These are phyloP conservation scores for Saturnia japonica DNA, from an alignment of 2,888 invertebrate species.

Conservation along the genomic window DNA sequence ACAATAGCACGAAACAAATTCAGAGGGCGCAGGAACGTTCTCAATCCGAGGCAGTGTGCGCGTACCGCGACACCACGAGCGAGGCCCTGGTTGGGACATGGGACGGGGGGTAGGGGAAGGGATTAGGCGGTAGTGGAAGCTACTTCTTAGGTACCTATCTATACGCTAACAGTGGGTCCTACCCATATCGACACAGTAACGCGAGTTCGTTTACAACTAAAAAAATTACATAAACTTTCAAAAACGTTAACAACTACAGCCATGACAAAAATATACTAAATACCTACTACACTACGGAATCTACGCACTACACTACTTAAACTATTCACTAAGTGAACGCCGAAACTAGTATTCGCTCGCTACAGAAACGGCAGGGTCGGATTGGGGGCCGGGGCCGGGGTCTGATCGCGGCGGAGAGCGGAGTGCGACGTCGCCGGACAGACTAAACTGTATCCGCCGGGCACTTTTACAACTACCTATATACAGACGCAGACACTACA, in stretches of 20 bases:
- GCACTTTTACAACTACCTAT: conserved; percentile 68
- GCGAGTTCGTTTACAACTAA: conserved; percentile 70
- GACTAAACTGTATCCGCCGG: conserved; percentile 24
- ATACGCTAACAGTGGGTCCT: conserved; percentile 47
- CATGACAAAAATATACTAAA: conserved; percentile 81
- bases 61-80: conserved; percentile 25
- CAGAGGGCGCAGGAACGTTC: conserved; percentile 56
- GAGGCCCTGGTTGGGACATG: conserved; percentile 27
- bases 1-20: conserved; percentile 76
- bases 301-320: conserved; percentile 78
- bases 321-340: conserved; percentile 76
- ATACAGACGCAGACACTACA: conserved; percentile 71
- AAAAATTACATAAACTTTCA: conserved; percentile 76
- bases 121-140: conserved; percentile 17
- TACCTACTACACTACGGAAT: conserved; percentile 78
- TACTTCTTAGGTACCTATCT: conserved; percentile 23
- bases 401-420: conserved; percentile 40
- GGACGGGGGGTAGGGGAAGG: conserved; percentile 28
- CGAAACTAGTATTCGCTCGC: conserved; percentile 76
- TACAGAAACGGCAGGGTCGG: conserved; percentile 59
- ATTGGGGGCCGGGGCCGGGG: conserved; percentile 27
- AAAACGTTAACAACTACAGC: conserved; percentile 81
- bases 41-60: conserved; percentile 35
- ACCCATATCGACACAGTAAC: conserved; percentile 59
- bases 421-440: conserved; percentile 44